phyloP scores from a whole-genome alignment of 35 echinoderm and acorn worm genomes.

The Hemicentrotus pulcherrimus region DNA sequence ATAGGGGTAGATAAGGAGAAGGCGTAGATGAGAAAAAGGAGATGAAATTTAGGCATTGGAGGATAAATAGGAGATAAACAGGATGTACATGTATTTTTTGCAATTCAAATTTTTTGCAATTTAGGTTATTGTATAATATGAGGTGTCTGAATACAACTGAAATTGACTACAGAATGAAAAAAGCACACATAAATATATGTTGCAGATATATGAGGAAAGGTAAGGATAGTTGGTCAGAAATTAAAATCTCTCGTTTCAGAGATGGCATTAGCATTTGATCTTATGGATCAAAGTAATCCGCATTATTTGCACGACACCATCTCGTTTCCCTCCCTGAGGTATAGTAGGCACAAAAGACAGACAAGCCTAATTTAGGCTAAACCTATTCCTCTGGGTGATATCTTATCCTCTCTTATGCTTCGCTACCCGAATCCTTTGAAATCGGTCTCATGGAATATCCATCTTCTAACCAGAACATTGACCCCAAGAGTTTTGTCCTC shows the following conservation, averaged over 20 bases:
- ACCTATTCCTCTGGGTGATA: slow-evolving; percentile 20
- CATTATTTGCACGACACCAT: slow-evolving; percentile 7
- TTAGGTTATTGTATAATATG: no score
- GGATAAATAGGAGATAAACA: no score
- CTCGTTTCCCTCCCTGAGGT: background rate
- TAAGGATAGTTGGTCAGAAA: slow-evolving; percentile 19
- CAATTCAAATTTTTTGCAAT: no score
- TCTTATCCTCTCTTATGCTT: background rate
- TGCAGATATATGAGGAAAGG: background rate
- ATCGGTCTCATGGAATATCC: background rate
- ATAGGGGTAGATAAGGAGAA: no score
- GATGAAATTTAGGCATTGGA: no score
- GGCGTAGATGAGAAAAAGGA: no score
- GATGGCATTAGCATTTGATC: slow-evolving; percentile 34
- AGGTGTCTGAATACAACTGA: no score
- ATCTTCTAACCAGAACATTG: slow-evolving; percentile 28
- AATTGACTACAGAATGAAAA: background rate
- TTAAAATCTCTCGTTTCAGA: slow-evolving; percentile 26
- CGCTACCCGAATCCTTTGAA: background rate
- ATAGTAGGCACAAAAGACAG: background rate
- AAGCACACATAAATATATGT: background rate
- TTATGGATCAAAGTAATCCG: background rate
- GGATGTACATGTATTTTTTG: no score
- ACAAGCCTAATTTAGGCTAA: slow-evolving; percentile 37
- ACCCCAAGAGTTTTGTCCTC: background rate